Conservation (phyloP, 2,113 vertebrate species). For the Sclerurus mexicanus region DNA sequence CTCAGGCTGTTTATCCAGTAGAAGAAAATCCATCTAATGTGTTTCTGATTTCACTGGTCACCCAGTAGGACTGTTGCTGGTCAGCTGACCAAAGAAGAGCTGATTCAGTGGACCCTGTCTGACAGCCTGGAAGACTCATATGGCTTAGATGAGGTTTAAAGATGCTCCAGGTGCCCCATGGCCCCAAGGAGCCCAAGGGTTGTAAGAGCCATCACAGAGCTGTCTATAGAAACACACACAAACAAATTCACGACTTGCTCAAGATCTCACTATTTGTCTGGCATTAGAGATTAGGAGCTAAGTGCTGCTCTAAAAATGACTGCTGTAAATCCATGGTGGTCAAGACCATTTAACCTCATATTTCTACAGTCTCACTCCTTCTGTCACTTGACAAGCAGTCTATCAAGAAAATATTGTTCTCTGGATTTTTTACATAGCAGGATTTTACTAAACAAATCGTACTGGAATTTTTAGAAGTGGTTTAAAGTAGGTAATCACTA, state of each 20-base stretch:
- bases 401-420: background rate
- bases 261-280: background rate
- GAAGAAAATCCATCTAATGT: background rate
- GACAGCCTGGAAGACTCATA: background rate
- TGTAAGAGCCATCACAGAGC: background rate
- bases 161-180: background rate
- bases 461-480: background rate
- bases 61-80: background rate
- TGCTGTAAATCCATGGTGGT: background rate
- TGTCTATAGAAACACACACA: background rate
- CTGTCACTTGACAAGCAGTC: background rate
- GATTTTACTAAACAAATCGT: background rate
- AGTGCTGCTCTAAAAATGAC: background rate
- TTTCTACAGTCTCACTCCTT: background rate
- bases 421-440: background rate
- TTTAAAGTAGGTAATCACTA: background rate
- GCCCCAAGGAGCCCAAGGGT: background rate
- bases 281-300: background rate
- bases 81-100: background rate
- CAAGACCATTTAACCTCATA: conserved; percentile 1
- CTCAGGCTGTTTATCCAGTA: background rate
- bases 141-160: background rate
- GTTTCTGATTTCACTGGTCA: background rate
- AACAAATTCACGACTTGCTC: background rate
- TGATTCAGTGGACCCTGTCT: background rate